Conservation (phyloP, 2,888 invertebrate genomes). For the Xestia rhomboidea region DNA sequence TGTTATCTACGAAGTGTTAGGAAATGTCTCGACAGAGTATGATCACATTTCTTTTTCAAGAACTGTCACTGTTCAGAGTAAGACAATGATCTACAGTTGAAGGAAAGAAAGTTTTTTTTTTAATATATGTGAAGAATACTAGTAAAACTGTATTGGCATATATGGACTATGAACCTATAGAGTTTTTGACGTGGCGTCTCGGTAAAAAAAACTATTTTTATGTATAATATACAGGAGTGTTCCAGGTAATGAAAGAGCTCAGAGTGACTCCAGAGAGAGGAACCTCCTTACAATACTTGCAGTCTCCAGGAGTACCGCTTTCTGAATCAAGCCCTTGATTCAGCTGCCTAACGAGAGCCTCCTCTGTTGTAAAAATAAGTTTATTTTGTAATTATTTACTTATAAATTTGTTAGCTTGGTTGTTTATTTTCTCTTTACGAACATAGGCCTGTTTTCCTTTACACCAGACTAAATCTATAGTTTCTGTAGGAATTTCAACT, state of each 20-base stretch:
- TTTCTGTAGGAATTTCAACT: background rate
- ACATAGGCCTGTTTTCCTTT: background rate
- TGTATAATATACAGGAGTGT: too few species aligned
- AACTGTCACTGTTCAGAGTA: slow-evolving; percentile 41
- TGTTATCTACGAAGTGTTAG: slow-evolving; percentile 67
- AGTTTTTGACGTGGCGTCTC: background rate
- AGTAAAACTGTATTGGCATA: background rate
- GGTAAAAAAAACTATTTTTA: background rate
- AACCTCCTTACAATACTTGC: too few species aligned
- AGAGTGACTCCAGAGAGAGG: too few species aligned
- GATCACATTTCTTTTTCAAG: slow-evolving; percentile 55
- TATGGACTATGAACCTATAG: background rate
- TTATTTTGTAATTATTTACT: too few species aligned
- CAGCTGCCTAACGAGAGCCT: too few species aligned
- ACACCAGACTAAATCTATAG: background rate
- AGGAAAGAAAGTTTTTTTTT: slow-evolving; percentile 10
- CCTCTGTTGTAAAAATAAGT: too few species aligned
- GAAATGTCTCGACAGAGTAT: slow-evolving; percentile 51
- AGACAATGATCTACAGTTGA: slow-evolving; percentile 35
- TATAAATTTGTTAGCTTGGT: too few species aligned
- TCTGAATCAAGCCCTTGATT: too few species aligned
- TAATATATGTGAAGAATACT: background rate
- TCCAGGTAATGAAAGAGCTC: too few species aligned
- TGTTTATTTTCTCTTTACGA: background rate
- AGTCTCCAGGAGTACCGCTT: too few species aligned